These are phyloP conservation scores for Melipona beecheii DNA, from an alignment of 2,888 invertebrate genomes.

Conservation along the genomic window DNA sequence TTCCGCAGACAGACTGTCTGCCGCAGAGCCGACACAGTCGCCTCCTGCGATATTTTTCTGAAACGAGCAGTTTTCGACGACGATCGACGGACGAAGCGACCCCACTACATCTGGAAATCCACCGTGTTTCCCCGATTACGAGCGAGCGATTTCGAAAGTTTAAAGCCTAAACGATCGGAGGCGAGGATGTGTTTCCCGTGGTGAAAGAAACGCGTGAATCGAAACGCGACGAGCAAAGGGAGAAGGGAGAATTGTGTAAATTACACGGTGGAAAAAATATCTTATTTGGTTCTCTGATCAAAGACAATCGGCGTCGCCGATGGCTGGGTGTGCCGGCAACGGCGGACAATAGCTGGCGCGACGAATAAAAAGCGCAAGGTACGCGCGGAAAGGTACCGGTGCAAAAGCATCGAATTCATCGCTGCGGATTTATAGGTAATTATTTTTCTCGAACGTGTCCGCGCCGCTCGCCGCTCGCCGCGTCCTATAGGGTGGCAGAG, in stretches of 20 bases:
- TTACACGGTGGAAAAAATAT: not conserved
- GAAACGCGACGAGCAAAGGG: too few species aligned
- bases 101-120: constrained; percentile 4
- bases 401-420: constrained; percentile 58
- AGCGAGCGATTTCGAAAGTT: not conserved
- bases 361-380: constrained; percentile 29
- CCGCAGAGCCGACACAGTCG: constrained; percentile 44
- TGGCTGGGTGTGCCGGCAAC: not conserved
- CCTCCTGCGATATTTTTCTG: constrained; percentile 42
- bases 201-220: not conserved
- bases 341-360: constrained; percentile 56
- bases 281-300: constrained; percentile 50
- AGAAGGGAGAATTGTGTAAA: not conserved
- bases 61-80: not conserved
- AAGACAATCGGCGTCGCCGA: constrained; percentile 62
- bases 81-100: constrained; percentile 22
- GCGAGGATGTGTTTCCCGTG: not conserved
- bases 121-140: not conserved
- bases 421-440: constrained; percentile 80
- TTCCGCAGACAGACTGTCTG: constrained; percentile 70
- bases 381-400: constrained; percentile 2
- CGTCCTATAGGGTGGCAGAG: constrained; percentile 12
- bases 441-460: constrained; percentile 74
- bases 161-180: not conserved
- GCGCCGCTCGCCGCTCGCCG: constrained; percentile 28